A percentile compares a stretch with the other conserved stretches of the same genome.
Evolutionary conservation across 2,797 vertebrate genomes (phyloP).

Genomic region (Spinus pinus): DNA sequence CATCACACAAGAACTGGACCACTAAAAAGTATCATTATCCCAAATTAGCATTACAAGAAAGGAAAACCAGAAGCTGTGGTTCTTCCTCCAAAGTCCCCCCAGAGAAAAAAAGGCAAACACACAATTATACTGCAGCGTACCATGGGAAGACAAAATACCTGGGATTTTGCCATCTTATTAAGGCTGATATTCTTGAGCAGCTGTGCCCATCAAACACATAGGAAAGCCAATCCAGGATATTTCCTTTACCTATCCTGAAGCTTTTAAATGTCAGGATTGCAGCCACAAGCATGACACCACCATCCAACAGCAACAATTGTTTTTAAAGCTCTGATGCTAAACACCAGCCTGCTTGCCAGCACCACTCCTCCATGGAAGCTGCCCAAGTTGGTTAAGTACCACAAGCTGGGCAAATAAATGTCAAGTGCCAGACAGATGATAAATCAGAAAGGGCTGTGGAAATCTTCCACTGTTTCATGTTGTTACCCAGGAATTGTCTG

Average conservation of each 20-base stretch:
- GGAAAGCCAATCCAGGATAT: not conserved
- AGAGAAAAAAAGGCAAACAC: not conserved
- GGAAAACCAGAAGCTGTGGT: not conserved
- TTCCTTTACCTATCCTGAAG: not conserved
- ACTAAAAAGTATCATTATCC: not conserved
- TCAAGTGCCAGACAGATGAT: slow-evolving; percentile 18
- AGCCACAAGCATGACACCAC: not conserved
- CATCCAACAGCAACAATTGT: not conserved
- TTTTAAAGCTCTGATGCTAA: slow-evolving; percentile 21
- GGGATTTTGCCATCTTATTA: not conserved
- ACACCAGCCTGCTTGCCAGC: not conserved
- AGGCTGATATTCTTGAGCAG: not conserved
- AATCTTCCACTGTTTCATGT: not conserved
- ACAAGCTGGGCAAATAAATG: slow-evolving; percentile 18
- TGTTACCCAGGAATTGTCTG: slow-evolving; percentile 1
- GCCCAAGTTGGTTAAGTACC: slow-evolving; percentile 41
- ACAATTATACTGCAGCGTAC: not conserved
- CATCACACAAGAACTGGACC: not conserved
- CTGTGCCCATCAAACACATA: not conserved
- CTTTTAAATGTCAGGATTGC: not conserved
- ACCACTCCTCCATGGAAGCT: not conserved
- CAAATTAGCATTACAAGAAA: not conserved
- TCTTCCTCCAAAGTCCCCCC: not conserved
- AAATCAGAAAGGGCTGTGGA: slow-evolving; percentile 29
- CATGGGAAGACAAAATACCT: not conserved